These are phyloP conservation scores for Listronotus bonariensis DNA, from an alignment of 1,140 invertebrate species.

Conservation along the genomic window DNA sequence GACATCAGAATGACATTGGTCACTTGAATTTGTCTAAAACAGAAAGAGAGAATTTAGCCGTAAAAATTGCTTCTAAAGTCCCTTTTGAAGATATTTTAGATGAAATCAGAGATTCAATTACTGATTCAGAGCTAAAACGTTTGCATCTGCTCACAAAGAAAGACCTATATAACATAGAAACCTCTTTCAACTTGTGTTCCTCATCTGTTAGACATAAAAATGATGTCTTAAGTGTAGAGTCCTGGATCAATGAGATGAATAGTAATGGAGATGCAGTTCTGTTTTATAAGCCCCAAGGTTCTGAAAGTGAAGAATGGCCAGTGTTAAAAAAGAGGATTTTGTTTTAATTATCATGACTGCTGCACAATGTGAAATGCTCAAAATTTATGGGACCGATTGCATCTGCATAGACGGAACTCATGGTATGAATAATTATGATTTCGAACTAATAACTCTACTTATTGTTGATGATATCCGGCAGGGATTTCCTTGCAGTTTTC, in stretches of 20 bases:
- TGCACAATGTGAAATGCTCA: conserved; percentile 12
- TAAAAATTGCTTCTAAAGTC: conserved; percentile 3
- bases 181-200: not conserved
- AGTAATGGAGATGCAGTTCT: not conserved
- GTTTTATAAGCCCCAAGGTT: conserved; percentile 15
- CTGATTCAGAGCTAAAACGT: not conserved
- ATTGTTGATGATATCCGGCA: conserved; percentile 27
- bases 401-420: conserved; percentile 37
- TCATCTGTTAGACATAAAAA: not conserved
- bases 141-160: not conserved
- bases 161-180: conserved; percentile 3
- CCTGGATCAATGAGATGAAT: conserved; percentile 4
- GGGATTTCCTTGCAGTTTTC: conserved; percentile 23
- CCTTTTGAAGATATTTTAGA: conserved; percentile 4
- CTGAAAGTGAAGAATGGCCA: not conserved
- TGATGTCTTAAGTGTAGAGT: conserved; percentile 14
- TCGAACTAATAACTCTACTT: conserved; percentile 25
- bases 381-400: conserved; percentile 25
- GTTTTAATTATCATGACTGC: conserved; percentile 15
- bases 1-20: conserved; percentile 15
- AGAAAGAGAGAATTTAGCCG: not conserved
- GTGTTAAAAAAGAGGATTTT: conserved; percentile 18
- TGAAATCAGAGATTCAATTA: not conserved
- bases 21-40: not conserved
- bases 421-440: conserved; percentile 31